Base-by-base conservation (phyloP, 2,797 vertebrate genomes). In the Pseudomugil tenellus region DNA sequence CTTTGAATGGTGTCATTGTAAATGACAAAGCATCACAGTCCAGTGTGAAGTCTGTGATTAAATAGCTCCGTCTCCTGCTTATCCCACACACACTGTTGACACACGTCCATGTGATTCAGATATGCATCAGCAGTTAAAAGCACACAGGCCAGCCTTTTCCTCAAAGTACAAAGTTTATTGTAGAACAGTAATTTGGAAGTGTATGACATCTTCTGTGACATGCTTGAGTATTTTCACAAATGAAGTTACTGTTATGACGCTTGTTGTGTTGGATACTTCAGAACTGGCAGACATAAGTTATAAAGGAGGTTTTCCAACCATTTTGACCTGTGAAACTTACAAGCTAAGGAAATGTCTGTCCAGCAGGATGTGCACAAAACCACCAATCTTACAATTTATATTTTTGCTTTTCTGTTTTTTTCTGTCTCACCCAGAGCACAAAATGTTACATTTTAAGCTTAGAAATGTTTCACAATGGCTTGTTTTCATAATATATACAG, bases 341-440 rank as follows among this genome's bases (percentile, higher is more conserved):
- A 79, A 72, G 52, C 59, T 67, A 87, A 82, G 80, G 56, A 82
- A 80, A 77, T 72, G 49, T 80, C 76, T 52, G 64, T 61, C 62
- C 54, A 35, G 72, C 74, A 65, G 46, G n/a, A 53, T 48, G 54
- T 62, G 63, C 85, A 85, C 76, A 73, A 84, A 89, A 82, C 80
- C 68, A 74, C 74, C 52, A 63, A 49, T 76, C 32, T 60, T 73
- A 62, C 54, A 81, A 84, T 84, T 76, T 68, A 68, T 61, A 25
- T 34, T 21, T 39, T 26, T 51, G 21, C 37, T 77, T 70, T 25
- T 51, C n/a, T n/a, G n/a, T n/a, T 76, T 68, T 81, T 80, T 74
- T 25, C 85, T 82, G 77, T 83, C 80, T 85, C 67, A 28, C 39
- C 60, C 35, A 70, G 77, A 84, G 77, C 76, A 81, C 57, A 81